Conservation (phyloP, 2,113 vertebrate species). For the Hemichromis elongatus region DNA sequence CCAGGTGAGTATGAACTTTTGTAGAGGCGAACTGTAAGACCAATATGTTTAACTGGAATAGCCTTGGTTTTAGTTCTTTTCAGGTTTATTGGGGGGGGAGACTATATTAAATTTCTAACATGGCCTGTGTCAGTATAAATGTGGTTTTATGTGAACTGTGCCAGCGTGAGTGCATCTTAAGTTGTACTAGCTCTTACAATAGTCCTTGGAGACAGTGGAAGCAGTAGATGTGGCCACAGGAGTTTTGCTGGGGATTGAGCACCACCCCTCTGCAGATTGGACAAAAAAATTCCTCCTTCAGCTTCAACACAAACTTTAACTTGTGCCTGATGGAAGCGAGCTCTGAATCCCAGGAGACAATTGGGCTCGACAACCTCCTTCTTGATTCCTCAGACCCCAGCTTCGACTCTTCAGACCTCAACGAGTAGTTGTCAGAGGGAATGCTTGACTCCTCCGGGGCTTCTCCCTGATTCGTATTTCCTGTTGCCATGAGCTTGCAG, state of each 20-base stretch:
- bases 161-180: not conserved
- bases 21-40: not conserved
- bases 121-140: not conserved
- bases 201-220: conserved; percentile 30
- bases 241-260: conserved; percentile 50
- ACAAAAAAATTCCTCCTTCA: conserved; percentile 51
- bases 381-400: not conserved
- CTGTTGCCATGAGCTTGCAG: conserved; percentile 18
- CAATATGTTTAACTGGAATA: not conserved
- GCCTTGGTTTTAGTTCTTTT: not conserved
- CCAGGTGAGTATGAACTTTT: not conserved
- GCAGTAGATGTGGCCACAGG: conserved; percentile 55
- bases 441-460: not conserved
- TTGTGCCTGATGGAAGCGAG: conserved; percentile 19
- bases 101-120: not conserved
- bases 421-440: not conserved
- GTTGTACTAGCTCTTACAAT: conserved; percentile 10
- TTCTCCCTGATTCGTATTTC: not conserved
- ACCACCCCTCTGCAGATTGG: conserved; percentile 42
- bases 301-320: conserved; percentile 32
- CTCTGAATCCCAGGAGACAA: conserved; percentile 34
- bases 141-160: not conserved
- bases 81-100: not conserved
- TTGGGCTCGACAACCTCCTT: not conserved
- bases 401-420: not conserved